Evolutionary conservation across 1,140 invertebrate species (phyloP).

Genomic region (Antheraea mylitta): DNA sequence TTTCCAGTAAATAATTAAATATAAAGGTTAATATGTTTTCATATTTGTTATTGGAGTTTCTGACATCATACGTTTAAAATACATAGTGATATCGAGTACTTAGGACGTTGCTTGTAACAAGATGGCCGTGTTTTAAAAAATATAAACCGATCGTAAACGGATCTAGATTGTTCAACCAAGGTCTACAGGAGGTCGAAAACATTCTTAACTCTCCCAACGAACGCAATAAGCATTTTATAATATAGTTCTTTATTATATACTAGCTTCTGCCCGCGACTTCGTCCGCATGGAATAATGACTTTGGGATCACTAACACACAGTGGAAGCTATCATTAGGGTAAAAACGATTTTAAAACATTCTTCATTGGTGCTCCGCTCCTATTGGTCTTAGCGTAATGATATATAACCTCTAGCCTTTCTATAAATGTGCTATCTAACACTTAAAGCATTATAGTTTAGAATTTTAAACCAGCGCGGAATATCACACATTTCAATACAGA

Average conservation of each 20-base stretch:
- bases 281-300: too few species aligned
- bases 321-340: too few species aligned
- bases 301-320: too few species aligned
- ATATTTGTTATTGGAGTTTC: background rate
- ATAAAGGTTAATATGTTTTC: slow-evolving; percentile 1
- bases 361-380: too few species aligned
- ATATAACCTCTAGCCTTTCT: background rate
- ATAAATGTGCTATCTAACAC: background rate
- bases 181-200: background rate
- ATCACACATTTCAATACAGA: too few species aligned
- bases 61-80: background rate
- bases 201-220: background rate
- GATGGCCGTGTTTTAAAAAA: background rate
- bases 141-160: background rate
- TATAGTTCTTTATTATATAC: background rate
- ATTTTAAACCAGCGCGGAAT: too few species aligned
- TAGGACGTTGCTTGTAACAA: background rate
- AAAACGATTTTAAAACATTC: too few species aligned
- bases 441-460: too few species aligned
- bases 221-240: background rate
- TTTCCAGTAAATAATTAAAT: background rate
- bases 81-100: background rate
- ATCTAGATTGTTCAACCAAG: slow-evolving; percentile 1
- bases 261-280: too few species aligned
- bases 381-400: too few species aligned